These are phyloP conservation scores for Blera fallax DNA, from an alignment of 2,888 invertebrate genomes.

Conservation along the genomic window DNA sequence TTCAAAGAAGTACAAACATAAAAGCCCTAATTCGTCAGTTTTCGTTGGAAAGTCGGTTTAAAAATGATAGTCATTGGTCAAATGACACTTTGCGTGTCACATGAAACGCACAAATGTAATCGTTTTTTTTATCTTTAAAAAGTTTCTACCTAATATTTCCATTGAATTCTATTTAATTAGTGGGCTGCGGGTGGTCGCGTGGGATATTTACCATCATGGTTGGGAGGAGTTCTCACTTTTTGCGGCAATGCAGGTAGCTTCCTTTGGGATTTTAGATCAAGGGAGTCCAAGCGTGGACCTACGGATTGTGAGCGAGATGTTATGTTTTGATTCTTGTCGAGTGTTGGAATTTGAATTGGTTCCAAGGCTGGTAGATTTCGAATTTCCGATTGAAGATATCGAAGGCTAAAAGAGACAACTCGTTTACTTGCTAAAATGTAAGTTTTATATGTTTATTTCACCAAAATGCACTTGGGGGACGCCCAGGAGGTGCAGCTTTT, in stretches of 20 bases:
- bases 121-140: not conserved
- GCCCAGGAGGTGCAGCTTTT: slow-evolving; percentile 82
- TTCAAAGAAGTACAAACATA: not conserved
- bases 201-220: slow-evolving; percentile 31
- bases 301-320: slow-evolving; percentile 74
- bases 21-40: not conserved
- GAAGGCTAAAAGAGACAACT: slow-evolving; percentile 83
- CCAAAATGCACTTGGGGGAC: slow-evolving; percentile 91
- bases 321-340: slow-evolving; percentile 50
- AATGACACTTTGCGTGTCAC: slow-evolving; percentile 43
- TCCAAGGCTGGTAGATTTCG: slow-evolving; percentile 52
- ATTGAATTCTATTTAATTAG: slow-evolving; percentile 3
- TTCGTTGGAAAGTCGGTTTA: not conserved
- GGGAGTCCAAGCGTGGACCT: slow-evolving; percentile 72
- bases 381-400: slow-evolving; percentile 84
- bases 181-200: not conserved
- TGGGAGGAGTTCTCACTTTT: slow-evolving; percentile 16
- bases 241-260: slow-evolving; percentile 61
- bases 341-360: slow-evolving; percentile 26
- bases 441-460: slow-evolving; percentile 77
- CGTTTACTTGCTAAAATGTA: not conserved
- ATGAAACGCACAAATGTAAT: slow-evolving; percentile 20
- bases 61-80: slow-evolving; percentile 17
- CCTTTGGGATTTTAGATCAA: slow-evolving; percentile 56
- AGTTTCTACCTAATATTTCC: not conserved